Conservation (phyloP, 64 coral and sea anemone species). For the Pocillopora verrucosa region DNA sequence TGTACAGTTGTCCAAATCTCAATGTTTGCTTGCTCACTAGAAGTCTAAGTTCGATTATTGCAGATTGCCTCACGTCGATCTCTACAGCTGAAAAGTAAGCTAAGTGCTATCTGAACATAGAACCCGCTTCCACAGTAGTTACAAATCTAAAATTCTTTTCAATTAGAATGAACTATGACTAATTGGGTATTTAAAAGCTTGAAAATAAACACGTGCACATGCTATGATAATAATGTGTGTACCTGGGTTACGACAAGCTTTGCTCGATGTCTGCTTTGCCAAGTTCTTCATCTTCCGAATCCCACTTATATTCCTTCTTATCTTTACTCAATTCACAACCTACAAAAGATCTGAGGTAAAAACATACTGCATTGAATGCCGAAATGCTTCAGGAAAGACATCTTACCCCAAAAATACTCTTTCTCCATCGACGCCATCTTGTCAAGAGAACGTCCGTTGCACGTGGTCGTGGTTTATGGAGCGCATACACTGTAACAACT, state of each 20-base stretch:
- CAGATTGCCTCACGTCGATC: background rate
- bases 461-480: background rate
- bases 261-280: conserved; percentile 47
- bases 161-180: background rate
- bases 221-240: background rate
- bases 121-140: background rate
- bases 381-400: background rate
- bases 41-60: too few species aligned
- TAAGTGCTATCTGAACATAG: background rate
- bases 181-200: background rate
- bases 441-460: conserved; percentile 23
- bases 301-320: conserved; percentile 31
- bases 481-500: background rate
- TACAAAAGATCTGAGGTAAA: background rate
- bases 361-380: background rate
- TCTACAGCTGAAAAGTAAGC: background rate
- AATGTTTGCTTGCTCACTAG: too few species aligned
- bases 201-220: background rate
- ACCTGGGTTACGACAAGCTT: conserved; percentile 59
- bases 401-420: conserved; percentile 70
- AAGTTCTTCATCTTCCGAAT: conserved; percentile 42
- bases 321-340: conserved; percentile 59
- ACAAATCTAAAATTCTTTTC: background rate
- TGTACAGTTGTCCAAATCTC: too few species aligned
- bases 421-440: conserved; percentile 70